Evolutionary conservation across 2,797 vertebrate genomes (phyloP), one percentile per base, ranked within the genome.

Genomic region (Adrianichthys oophorus): DNA sequence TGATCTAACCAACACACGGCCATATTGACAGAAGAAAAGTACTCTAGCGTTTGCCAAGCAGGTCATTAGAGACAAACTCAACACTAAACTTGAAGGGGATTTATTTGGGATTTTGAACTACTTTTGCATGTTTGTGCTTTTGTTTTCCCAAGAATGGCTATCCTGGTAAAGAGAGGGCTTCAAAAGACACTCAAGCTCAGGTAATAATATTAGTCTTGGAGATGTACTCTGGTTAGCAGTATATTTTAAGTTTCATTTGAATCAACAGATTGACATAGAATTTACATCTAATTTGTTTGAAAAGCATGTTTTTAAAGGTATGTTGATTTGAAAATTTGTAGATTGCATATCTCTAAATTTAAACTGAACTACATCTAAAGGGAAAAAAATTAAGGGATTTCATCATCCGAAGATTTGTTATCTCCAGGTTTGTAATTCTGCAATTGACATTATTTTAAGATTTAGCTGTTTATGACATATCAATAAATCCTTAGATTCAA

Each of bases 91-190:
- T 41, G 15, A 42, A 37, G 62, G 4, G 16, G 18, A n/a, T 68
- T 68, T 70, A 70, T 82, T 68, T 71, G 17, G 52, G 70, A 32
- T 82, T 83, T 89, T 87, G 72, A 89, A 89, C 84, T 87, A 69
- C 76, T 85, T 67, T 86, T 91, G 86, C 85, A 91, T 90, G 83
- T 87, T 81, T 89, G 80, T 89, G 74, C 61, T 91, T 89, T 89
- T 90, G 77, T 82, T 88, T 89, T 83, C 82, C 87, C 82, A 92
- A 93, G 92, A 93, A 92, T 93, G 92, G 90, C 87, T 91, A 89
- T 81, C 90, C 92, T 62, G 79, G 76, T 90, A 92, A 89, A 90
- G 90, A 93, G 84, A 91, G 90, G 85, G 81, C 91, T 85, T 85
- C 91, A 86, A 92, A 92, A 91, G 91, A 91, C 79, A 66, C 86